A percentile compares a stretch with the other conserved stretches of the same genome.
Conservation (phyloP, 2,113 vertebrate species). For the Zosterops japonicus region DNA sequence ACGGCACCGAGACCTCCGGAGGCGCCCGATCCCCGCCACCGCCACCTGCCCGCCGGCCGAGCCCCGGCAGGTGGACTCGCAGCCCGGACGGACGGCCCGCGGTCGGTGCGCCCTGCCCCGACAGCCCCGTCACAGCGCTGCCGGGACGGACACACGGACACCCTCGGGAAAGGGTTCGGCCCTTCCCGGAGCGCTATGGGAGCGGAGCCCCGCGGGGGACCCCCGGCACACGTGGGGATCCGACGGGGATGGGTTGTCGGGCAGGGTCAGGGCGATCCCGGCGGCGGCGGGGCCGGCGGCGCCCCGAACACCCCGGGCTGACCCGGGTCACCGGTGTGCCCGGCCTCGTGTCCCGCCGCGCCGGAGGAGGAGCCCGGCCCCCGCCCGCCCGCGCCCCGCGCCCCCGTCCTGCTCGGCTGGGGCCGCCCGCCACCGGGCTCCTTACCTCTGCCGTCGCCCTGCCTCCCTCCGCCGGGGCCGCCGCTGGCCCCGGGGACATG, state of each 20-base stretch:
- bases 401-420: neutral
- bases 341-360: neutral
- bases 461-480: conserved; percentile 3
- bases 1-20: neutral
- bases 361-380: conserved; percentile 24
- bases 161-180: neutral
- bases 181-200: neutral
- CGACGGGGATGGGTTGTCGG: neutral
- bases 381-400: neutral
- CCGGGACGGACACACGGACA: conserved; percentile 20
- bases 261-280: neutral
- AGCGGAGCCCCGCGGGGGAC: neutral
- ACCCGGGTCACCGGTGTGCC: neutral
- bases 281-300: neutral
- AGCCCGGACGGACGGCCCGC: neutral
- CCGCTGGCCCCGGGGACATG: too few species aligned
- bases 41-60: neutral
- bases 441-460: conserved; percentile 42
- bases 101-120: neutral
- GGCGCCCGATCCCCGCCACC: neutral
- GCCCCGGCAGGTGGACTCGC: neutral
- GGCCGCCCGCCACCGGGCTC: neutral
- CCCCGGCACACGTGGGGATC: neutral
- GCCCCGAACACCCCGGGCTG: neutral
- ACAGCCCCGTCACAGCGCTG: neutral